Evolutionary conservation across 2,888 invertebrate species (phyloP), one percentile per base, ranked within the genome.

Genomic region (Arrhopalites spinosus): DNA sequence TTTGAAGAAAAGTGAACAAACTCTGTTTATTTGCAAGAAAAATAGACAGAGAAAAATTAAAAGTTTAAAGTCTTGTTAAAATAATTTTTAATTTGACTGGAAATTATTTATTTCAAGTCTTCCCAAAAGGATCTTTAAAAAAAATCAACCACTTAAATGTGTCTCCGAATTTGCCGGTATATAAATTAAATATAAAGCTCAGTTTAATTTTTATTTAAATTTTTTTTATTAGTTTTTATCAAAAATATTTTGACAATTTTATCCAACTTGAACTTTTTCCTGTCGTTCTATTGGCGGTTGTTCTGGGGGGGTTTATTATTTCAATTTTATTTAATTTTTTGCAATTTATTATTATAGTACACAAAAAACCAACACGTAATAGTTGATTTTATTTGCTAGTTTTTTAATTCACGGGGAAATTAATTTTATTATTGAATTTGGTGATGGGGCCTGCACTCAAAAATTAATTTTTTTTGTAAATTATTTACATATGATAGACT

Each of bases 241-340:
- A 23, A 7, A 23, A 59, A 23, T 59, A 23, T 59, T 59, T 23
- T n/a, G 13, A 25, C 11, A 36, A 25, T 59, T 59, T 25, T 25
- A 2, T 27, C 23, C 25, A 23, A 59, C 25, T 23, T 15, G 23
- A 59, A 59, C 59, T 25, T 59, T 25, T 59, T 59, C 59, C 59
- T 59, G 59, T 59, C 59, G 20, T 59, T 59, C 59, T 59, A 59
- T 59, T 59, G 59, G 59, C 59, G 25, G 25, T 59, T 59, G 20
- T 2, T 59, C 3, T 23, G 11, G 20, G 59, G 59, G 20, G 11
- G 17, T 59, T n/a, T 23, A 15, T 23, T 2, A 59, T 59, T 23
- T n/a, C 23, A 20, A 23, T 59, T 7, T 59, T 23, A 59, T 59
- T 27, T 59, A 25, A 59, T 23, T 15, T 7, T 13, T 59, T 59